These are phyloP conservation scores for Stictocephala bisonia DNA, from an alignment of 2,888 invertebrate species.

Conservation along the genomic window DNA sequence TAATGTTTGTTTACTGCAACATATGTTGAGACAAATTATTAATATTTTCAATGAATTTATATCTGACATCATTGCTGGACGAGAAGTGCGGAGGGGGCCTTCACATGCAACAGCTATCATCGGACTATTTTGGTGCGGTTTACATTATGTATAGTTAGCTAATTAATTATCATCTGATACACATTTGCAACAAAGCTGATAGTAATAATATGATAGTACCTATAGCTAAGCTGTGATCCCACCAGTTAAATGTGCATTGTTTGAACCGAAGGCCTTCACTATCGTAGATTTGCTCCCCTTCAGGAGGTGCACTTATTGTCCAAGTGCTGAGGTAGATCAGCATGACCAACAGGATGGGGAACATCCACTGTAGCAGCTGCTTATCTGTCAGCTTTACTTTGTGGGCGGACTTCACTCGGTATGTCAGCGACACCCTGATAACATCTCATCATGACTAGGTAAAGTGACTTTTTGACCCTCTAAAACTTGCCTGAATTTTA, in stretches of 20 bases:
- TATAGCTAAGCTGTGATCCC: conserved; percentile 93
- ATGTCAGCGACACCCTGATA: conserved; percentile 88
- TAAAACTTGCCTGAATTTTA: no score
- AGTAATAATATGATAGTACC: conserved; percentile 66
- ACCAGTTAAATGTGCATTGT: conserved; percentile 93
- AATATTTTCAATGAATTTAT: no score
- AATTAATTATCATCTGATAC: not conserved
- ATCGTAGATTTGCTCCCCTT: conserved; percentile 82
- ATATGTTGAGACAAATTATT: no score
- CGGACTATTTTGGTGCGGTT: no score
- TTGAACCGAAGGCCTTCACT: conserved; percentile 83
- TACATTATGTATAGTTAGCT: not conserved
- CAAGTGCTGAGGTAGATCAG: conserved; percentile 89
- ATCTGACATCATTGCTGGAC: no score
- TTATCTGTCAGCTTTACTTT: conserved; percentile 94
- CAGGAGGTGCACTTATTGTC: conserved; percentile 89
- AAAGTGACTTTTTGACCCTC: no score
- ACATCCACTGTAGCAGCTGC: conserved; percentile 92
- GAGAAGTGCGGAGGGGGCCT: no score
- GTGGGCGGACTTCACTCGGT: conserved; percentile 93
- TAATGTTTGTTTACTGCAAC: no score
- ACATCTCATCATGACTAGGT: conserved; percentile 47
- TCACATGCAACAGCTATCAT: no score
- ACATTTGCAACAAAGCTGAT: not conserved
- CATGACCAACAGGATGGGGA: conserved; percentile 90